These are phyloP conservation scores for Lepidocolaptes lacrymiger DNA, from an alignment of 2,797 vertebrate species.

Conservation along the genomic window DNA sequence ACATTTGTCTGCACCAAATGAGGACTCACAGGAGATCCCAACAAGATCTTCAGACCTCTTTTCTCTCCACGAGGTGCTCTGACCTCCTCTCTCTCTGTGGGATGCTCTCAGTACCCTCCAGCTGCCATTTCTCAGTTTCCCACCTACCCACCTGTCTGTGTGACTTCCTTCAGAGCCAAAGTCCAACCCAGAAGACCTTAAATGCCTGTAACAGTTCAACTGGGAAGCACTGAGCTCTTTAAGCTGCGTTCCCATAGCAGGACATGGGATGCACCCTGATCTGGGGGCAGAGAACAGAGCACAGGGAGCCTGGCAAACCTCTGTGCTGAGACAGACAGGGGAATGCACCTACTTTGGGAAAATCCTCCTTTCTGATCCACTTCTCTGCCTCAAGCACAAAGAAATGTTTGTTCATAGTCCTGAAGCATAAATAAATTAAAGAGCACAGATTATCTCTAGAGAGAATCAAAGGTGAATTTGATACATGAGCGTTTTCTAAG, in stretches of 20 bases:
- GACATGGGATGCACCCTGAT: not conserved
- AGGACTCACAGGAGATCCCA: not conserved
- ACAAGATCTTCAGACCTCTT: not conserved
- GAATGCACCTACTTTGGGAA: not conserved
- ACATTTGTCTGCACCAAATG: not conserved
- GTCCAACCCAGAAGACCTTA: not conserved
- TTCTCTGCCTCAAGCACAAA: not conserved
- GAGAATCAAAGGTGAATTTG: slow-evolving; percentile 26
- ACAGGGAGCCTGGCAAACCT: not conserved
- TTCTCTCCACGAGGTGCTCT: not conserved
- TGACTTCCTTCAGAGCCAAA: not conserved
- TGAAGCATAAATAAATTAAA: slow-evolving; percentile 13
- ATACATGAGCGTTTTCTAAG: slow-evolving; percentile 14
- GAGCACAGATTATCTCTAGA: slow-evolving; percentile 13
- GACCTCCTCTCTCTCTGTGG: not conserved
- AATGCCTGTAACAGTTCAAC: not conserved
- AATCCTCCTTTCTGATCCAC: not conserved
- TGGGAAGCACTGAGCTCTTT: not conserved
- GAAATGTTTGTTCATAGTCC: not conserved
- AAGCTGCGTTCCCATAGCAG: not conserved
- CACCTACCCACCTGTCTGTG: not conserved
- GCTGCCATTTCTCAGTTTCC: not conserved
- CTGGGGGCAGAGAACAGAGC: not conserved
- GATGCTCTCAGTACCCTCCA: not conserved
- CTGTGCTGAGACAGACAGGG: not conserved